Conservation (phyloP, 2,797 vertebrate genomes). For the Pogoniulus pusillus region DNA sequence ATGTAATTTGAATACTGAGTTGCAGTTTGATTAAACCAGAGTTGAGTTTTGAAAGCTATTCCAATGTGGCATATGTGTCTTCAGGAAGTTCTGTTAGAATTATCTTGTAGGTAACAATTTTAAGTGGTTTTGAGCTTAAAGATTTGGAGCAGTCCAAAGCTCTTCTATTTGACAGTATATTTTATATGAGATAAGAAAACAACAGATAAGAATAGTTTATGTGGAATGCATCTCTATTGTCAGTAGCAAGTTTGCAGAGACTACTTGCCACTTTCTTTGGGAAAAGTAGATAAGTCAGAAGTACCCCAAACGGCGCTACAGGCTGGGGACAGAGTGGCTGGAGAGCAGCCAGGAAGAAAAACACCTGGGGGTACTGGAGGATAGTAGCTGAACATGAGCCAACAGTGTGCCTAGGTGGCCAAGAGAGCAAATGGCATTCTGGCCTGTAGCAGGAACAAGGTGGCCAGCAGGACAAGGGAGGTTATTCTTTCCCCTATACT, state of each 20-base stretch:
- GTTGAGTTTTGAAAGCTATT: not conserved
- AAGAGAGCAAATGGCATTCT: no score
- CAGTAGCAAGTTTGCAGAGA: not conserved
- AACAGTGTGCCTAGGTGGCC: no score
- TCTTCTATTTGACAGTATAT: not conserved
- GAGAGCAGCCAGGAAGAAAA: no score
- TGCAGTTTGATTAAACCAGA: not conserved
- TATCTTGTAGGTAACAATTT: not conserved
- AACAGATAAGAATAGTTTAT: not conserved
- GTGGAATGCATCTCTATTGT: not conserved
- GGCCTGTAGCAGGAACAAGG: no score
- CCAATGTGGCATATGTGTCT: not conserved
- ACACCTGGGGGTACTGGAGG: no score
- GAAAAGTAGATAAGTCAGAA: not conserved
- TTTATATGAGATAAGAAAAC: not conserved
- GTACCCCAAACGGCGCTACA: no score
- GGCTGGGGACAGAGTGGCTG: no score
- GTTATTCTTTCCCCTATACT: no score
- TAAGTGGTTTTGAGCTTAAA: not conserved
- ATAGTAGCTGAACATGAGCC: no score
- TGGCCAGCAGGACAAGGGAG: no score
- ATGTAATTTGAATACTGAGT: not conserved
- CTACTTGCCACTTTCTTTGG: not conserved
- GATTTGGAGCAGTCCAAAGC: not conserved
- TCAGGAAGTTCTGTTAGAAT: not conserved